Evolutionary conservation across 2,797 vertebrate genomes (phyloP).

Genomic region (Spondyliosoma cantharus): DNA sequence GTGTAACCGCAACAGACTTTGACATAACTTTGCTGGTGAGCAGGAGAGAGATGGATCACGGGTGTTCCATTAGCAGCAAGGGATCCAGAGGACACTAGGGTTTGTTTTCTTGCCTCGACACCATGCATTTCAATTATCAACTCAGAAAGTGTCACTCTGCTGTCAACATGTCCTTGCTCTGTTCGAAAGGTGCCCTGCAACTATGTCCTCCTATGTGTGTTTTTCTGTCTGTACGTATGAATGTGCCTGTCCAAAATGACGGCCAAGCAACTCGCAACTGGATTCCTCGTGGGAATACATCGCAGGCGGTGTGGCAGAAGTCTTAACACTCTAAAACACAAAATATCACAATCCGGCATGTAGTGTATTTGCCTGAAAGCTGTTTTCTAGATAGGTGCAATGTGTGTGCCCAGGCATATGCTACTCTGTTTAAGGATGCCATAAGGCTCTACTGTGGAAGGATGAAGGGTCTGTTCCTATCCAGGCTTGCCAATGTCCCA

Average conservation of each 20-base stretch:
- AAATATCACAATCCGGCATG: slow-evolving; percentile 1
- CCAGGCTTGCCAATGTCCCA: slow-evolving; percentile 74
- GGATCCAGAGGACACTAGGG: slow-evolving; percentile 32
- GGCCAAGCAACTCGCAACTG: not conserved
- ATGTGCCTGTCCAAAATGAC: not conserved
- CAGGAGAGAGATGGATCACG: slow-evolving; percentile 55
- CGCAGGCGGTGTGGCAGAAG: too few species aligned
- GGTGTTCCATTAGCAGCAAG: slow-evolving; percentile 61
- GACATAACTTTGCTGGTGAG: slow-evolving; percentile 30
- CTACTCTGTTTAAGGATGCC: slow-evolving; percentile 43
- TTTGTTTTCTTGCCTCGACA: slow-evolving; percentile 36
- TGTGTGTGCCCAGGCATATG: slow-evolving; percentile 40
- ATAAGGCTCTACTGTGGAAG: slow-evolving; percentile 41
- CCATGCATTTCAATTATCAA: slow-evolving; percentile 70
- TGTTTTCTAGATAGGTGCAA: not conserved
- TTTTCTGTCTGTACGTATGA: not conserved
- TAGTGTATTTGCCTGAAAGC: not conserved
- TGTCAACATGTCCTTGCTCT: slow-evolving; percentile 49
- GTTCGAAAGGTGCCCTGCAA: slow-evolving; percentile 41
- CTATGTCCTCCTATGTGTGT: slow-evolving; percentile 4
- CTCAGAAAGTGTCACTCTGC: slow-evolving; percentile 46
- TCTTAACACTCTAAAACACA: slow-evolving; percentile 1
- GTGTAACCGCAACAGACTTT: slow-evolving; percentile 20
- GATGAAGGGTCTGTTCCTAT: slow-evolving; percentile 65
- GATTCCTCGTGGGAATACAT: not conserved